These are phyloP conservation scores for Emydocephalus ijimae DNA, from an alignment of 2,113 vertebrate genomes.

Conservation along the genomic window DNA sequence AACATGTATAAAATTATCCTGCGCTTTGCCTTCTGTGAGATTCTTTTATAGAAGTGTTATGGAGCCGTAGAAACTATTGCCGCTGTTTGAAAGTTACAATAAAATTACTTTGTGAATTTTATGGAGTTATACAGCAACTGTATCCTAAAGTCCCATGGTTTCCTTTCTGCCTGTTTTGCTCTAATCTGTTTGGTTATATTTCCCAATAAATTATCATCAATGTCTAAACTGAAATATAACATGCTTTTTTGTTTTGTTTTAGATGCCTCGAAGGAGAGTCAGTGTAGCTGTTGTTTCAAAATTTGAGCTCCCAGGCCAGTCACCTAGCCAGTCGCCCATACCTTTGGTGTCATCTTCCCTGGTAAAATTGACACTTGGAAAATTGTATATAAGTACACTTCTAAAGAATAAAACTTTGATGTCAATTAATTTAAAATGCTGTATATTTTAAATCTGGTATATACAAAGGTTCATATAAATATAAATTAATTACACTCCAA, in stretches of 20 bases:
- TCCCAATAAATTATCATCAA: not conserved
- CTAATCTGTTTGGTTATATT: not conserved
- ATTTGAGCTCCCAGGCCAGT: conserved; percentile 91
- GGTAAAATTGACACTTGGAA: conserved; percentile 69
- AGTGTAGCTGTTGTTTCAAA: conserved; percentile 97
- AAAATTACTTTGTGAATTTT: not conserved
- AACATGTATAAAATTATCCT: not conserved
- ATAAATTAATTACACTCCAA: not conserved
- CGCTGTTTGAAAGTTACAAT: not conserved
- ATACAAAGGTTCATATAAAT: not conserved
- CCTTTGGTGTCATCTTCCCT: conserved; percentile 74
- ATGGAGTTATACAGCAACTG: not conserved
- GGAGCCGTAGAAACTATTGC: not conserved
- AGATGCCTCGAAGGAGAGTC: conserved; percentile 94
- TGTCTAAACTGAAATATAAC: not conserved
- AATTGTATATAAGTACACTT: not conserved
- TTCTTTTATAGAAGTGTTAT: not conserved
- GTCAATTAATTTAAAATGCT: not conserved
- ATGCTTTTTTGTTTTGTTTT: conserved; percentile 27
- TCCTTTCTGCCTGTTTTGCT: not conserved
- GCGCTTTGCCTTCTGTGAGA: not conserved
- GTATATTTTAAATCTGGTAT: not conserved
- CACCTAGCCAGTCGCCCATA: conserved; percentile 65
- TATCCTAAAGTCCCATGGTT: not conserved
- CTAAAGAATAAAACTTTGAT: not conserved